Evolutionary conservation across 1,140 invertebrate species (phyloP).

Genomic region (Euwallacea similis): DNA sequence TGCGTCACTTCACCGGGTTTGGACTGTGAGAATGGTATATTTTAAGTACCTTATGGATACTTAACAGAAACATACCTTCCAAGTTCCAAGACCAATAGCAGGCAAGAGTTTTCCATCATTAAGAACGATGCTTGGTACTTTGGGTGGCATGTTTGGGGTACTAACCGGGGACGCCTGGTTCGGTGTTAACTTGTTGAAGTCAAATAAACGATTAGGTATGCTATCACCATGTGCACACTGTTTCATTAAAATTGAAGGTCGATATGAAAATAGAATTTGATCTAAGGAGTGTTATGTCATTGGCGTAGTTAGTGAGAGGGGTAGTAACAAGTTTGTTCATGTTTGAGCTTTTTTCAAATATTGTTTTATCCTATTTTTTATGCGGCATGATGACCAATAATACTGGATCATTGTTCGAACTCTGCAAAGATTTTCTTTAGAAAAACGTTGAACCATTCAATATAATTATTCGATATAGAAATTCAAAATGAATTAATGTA

Average conservation of each 20-base stretch:
- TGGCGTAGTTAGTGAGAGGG: background rate
- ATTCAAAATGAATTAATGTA: no score
- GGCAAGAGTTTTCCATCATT: slow-evolving; percentile 70
- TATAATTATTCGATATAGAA: no score
- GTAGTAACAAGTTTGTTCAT: background rate
- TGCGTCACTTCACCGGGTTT: slow-evolving; percentile 69
- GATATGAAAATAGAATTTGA: slow-evolving; percentile 24
- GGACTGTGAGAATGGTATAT: no score
- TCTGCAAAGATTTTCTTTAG: no score
- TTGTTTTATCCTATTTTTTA: no score
- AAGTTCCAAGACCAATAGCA: slow-evolving; percentile 76
- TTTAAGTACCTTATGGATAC: no score
- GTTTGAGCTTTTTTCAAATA: no score
- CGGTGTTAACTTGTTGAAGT: background rate
- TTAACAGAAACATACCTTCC: slow-evolving; percentile 64
- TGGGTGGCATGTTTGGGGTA: slow-evolving; percentile 17
- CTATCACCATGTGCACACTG: slow-evolving; percentile 13
- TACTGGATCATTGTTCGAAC: no score
- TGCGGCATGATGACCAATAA: no score
- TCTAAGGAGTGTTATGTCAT: background rate
- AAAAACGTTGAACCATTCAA: no score
- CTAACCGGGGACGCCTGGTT: no score
- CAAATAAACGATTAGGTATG: slow-evolving; percentile 8
- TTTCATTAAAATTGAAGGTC: slow-evolving; percentile 31
- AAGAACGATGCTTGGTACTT: slow-evolving; percentile 60